These are phyloP conservation scores for Drosophila engyochracea DNA, from an alignment of 2,888 invertebrate genomes.

Conservation along the genomic window DNA sequence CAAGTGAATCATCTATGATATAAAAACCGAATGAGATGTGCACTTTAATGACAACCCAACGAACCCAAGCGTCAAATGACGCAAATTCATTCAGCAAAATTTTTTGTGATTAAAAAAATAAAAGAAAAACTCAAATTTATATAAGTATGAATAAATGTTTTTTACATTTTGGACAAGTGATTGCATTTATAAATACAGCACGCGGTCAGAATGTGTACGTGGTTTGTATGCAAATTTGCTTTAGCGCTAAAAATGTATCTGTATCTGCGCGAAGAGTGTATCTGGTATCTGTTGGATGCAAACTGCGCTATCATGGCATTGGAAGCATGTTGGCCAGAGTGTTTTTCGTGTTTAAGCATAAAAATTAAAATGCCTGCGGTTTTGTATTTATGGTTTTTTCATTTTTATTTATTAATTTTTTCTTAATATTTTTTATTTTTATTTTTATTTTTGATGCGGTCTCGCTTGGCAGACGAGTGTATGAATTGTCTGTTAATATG, in stretches of 20 bases:
- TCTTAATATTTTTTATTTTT: neutral
- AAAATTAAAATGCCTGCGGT: constrained; percentile 72
- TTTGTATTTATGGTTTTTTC: constrained; percentile 37
- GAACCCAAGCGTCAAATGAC: constrained; percentile 54
- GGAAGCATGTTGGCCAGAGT: constrained; percentile 37
- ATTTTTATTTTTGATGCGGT: constrained; percentile 18
- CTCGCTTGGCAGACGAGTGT: constrained; percentile 57
- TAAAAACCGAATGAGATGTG: neutral
- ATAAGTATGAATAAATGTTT: neutral
- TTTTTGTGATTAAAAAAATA: constrained; percentile 43
- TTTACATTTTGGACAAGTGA: constrained; percentile 50
- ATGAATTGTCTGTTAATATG: constrained; percentile 63
- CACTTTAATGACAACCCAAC: constrained; percentile 30
- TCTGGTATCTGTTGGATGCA: constrained; percentile 67
- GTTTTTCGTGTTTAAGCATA: constrained; percentile 54
- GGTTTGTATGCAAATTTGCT: constrained; percentile 56
- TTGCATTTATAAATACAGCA: constrained; percentile 43
- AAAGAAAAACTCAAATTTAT: neutral
- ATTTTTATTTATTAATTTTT: constrained; percentile 10
- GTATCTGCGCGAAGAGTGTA: constrained; percentile 43
- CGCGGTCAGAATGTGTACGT: constrained; percentile 43
- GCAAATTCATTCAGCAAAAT: constrained; percentile 72
- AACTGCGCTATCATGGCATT: constrained; percentile 49
- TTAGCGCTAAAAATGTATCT: constrained; percentile 13
- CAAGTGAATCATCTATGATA: constrained; percentile 52